Base-by-base conservation (phyloP, 1,140 invertebrate genomes). In the Augochlora pura region DNA sequence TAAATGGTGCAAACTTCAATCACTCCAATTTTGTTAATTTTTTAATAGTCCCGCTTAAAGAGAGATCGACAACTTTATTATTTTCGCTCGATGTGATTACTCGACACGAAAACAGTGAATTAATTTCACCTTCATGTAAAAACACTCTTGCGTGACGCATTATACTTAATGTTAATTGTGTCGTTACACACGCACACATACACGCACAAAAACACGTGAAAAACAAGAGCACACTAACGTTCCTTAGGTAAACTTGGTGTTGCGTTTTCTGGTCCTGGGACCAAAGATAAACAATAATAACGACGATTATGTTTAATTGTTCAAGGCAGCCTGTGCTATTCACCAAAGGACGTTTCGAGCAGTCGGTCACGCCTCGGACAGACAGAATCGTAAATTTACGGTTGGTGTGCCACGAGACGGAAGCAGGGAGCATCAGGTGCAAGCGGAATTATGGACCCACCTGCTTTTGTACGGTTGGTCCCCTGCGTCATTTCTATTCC, bases 361-460 rank as follows among this genome's bases (percentile, higher is more conserved):
- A 68, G 49, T 64, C 74, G 54, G 85, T 87, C 80, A 87, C 80
- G 82, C 85, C 82, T 42, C 71, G 46, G 80, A 77, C 71, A 79
- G 68, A 69, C 73, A 78, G 73, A 83, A 86, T 84, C 84, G 88
- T 88, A 77, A 88, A 89, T 90, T 91, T 86, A 91, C 90, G 90
- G 88, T 88, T 85, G 83, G 84, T 74, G 42, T 86, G 85, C 71
- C 84, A 82, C 73, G 80, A 83, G 86, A 89, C 88, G 89, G 89
- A 91, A 91, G 76, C 88, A 81, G 70, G 72, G 66, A 80, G 86
- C 84, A 90, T 90, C 88, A 90, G 88, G 88, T 89, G 85, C 86
- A 76, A 84, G 79, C 76, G 60, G 60, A 64, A 72, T 71, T 64
- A 64, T 85, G 84, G 86, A 84, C 87, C 86, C 89, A 91, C 89